phyloP scores from a whole-genome alignment of 2,113 vertebrate genomes.

The cattle (Bos taurus) region DNA sequence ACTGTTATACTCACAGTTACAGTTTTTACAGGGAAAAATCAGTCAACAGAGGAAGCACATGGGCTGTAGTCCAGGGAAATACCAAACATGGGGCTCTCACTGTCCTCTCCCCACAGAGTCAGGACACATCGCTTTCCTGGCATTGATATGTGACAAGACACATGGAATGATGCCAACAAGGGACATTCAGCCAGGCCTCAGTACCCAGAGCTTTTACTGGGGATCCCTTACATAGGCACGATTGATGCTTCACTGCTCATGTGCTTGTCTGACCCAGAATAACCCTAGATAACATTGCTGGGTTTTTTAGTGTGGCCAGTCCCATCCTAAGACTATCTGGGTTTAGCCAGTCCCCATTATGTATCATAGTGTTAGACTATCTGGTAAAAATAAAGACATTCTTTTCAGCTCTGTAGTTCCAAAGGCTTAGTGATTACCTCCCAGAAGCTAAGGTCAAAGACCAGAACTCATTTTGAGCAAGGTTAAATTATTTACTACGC shows the following conservation, averaged over 20 bases:
- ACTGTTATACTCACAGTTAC: neutral
- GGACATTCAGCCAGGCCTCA: neutral
- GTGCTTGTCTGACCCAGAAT: neutral
- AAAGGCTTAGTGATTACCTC: neutral
- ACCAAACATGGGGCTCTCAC: neutral
- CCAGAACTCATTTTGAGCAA: neutral
- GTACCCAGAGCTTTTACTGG: neutral
- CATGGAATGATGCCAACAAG: neutral
- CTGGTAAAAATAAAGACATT: neutral
- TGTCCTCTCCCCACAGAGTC: neutral
- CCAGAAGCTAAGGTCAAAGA: neutral
- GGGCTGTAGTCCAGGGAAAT: neutral
- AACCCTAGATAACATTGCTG: neutral
- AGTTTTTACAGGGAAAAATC: neutral
- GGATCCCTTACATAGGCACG: accelerated
- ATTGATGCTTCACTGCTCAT: no score
- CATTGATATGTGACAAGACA: neutral
- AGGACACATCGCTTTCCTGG: neutral
- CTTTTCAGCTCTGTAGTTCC: neutral
- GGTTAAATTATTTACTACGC: neutral
- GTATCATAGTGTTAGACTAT: neutral
- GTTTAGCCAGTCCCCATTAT: neutral
- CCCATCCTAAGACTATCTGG: neutral
- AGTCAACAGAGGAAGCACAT: neutral
- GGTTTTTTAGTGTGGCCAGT: neutral